These are phyloP conservation scores for Ranitomeya variabilis DNA, from an alignment of 2,113 vertebrate species.

Conservation along the genomic window DNA sequence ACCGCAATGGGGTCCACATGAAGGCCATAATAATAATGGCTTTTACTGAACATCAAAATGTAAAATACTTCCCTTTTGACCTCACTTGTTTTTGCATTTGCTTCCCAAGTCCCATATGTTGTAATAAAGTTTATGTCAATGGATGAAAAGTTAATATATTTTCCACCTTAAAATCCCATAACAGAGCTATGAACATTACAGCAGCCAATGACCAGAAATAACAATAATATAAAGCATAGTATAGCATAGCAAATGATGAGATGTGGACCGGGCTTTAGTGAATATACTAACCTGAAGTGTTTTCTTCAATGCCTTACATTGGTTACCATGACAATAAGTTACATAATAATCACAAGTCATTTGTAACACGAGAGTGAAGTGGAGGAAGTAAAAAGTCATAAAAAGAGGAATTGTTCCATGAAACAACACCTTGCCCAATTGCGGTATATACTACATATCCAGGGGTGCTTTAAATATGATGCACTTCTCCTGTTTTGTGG, in stretches of 20 bases:
- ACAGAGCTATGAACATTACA: too few relatives aligned
- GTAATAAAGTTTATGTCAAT: too few relatives aligned
- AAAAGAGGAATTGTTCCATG: background rate
- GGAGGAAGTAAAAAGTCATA: background rate
- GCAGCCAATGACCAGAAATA: too few relatives aligned
- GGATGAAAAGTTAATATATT: too few relatives aligned
- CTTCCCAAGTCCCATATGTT: too few relatives aligned
- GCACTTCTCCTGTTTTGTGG: background rate
- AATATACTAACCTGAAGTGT: background rate
- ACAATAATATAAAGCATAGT: too few relatives aligned
- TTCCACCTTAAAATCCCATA: too few relatives aligned
- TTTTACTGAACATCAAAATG: too few relatives aligned
- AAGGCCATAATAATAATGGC: background rate
- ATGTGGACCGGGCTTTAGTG: too few relatives aligned
- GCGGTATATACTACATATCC: background rate
- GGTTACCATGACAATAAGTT: background rate
- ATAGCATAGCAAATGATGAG: too few relatives aligned
- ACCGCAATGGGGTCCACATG: background rate
- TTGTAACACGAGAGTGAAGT: background rate
- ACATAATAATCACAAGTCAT: background rate
- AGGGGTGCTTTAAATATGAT: background rate
- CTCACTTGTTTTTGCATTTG: too few relatives aligned
- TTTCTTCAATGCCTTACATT: background rate
- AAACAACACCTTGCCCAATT: background rate
- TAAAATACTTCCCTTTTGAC: too few relatives aligned